Conservation (phyloP, 2,888 invertebrate genomes). For the Clostera curtula region DNA sequence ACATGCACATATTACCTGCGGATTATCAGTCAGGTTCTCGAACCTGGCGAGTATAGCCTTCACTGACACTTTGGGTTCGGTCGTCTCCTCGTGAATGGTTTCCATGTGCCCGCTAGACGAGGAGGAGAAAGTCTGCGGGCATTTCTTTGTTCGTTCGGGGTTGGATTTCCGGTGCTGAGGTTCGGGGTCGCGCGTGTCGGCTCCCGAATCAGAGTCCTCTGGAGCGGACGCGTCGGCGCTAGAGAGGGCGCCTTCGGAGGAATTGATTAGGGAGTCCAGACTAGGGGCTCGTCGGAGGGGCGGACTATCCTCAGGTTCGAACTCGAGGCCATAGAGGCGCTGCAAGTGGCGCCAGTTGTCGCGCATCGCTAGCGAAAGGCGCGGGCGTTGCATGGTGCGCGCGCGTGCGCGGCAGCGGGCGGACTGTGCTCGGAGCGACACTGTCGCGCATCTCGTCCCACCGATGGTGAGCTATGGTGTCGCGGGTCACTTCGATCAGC, state of each 20-base stretch:
- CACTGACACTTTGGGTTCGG: constrained; percentile 87
- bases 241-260: constrained; percentile 78
- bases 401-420: constrained; percentile 55
- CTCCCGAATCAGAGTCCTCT: constrained; percentile 79
- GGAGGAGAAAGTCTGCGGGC: constrained; percentile 65
- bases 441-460: constrained; percentile 28
- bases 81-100: constrained; percentile 85
- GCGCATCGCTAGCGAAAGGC: constrained; percentile 70
- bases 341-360: constrained; percentile 72
- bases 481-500: constrained; percentile 12
- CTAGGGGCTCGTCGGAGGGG: constrained; percentile 71
- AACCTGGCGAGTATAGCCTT: constrained; percentile 88
- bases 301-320: constrained; percentile 45
- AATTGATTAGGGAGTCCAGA: constrained; percentile 80
- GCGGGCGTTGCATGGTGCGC: constrained; percentile 72
- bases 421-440: constrained; percentile 40
- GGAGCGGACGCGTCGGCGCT: constrained; percentile 77
- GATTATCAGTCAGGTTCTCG: constrained; percentile 78
- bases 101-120: constrained; percentile 83
- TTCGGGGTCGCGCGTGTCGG: constrained; percentile 75
- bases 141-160: constrained; percentile 48
- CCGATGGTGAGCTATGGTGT: constrained; percentile 28
- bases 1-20: constrained; percentile 34
- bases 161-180: constrained; percentile 38
- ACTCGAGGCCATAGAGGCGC: constrained; percentile 64